These are phyloP conservation scores for Lasaia peninsularis DNA, from an alignment of 1,140 invertebrate genomes.

Conservation along the genomic window DNA sequence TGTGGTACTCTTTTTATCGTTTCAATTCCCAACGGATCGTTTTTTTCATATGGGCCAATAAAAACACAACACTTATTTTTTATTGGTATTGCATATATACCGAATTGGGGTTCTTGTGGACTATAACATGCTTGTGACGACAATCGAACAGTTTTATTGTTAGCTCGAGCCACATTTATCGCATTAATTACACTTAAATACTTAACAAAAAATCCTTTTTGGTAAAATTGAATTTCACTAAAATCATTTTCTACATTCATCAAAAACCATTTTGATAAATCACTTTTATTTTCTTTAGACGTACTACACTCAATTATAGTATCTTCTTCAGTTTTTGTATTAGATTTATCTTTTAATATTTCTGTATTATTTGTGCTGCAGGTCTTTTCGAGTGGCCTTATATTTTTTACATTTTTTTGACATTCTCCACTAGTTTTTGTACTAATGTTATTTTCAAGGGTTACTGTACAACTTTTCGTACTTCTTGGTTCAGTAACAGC, in stretches of 20 bases:
- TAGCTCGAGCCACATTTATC: constrained; percentile 48
- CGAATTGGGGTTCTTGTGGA: constrained; percentile 46
- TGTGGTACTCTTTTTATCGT: constrained; percentile 37
- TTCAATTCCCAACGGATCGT: constrained; percentile 59
- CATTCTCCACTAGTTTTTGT: not conserved
- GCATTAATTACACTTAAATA: constrained; percentile 57
- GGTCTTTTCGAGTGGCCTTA: too few relatives aligned
- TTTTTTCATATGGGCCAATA: constrained; percentile 61
- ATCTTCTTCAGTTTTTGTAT: not conserved
- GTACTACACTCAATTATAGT: not conserved
- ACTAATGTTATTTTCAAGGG: not conserved
- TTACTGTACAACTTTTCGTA: not conserved
- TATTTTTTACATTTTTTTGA: too few relatives aligned
- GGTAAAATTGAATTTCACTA: constrained; percentile 57
- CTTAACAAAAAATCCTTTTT: constrained; percentile 64
- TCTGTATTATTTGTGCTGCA: too few relatives aligned
- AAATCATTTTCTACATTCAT: constrained; percentile 69
- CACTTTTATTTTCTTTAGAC: not conserved
- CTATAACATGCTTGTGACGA: constrained; percentile 50
- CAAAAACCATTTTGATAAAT: constrained; percentile 62
- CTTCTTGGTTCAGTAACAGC: too few relatives aligned
- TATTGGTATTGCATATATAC: constrained; percentile 62
- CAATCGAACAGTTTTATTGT: constrained; percentile 57
- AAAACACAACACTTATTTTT: constrained; percentile 48
- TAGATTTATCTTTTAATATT: not conserved